phyloP scores from a whole-genome alignment of 2,797 vertebrate genomes.

The Peromyscus aztecus region DNA sequence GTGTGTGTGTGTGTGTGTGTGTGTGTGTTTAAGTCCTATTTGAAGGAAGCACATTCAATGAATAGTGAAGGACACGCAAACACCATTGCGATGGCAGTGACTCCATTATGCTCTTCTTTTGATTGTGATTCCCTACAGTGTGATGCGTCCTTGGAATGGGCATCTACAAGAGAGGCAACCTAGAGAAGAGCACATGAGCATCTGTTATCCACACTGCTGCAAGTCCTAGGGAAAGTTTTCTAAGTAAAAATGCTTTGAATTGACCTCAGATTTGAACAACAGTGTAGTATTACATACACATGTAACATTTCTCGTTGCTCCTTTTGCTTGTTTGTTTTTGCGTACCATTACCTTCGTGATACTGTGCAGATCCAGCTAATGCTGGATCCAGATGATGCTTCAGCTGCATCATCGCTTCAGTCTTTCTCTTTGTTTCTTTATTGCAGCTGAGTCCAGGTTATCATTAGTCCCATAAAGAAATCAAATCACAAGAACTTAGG shows the following conservation, averaged over 20 bases:
- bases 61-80: neutral
- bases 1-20: too few species aligned
- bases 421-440: neutral
- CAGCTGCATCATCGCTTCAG: neutral
- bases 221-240: neutral
- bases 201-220: neutral
- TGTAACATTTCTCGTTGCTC: neutral
- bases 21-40: neutral
- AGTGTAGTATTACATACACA: neutral
- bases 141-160: neutral
- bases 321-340: neutral
- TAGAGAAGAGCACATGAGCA: neutral
- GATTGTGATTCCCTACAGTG: neutral
- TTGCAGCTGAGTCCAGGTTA: neutral
- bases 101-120: neutral
- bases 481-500: conserved; percentile 18
- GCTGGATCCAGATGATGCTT: too few species aligned
- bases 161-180: neutral
- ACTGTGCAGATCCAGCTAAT: neutral
- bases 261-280: conserved; percentile 16
- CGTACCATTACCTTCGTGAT: neutral
- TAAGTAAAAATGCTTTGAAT: conserved; percentile 27
- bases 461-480: neutral
- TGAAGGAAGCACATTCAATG: neutral
- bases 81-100: neutral